Base-by-base conservation (phyloP, 2,888 invertebrate genomes). In the Plagiodera versicolora region DNA sequence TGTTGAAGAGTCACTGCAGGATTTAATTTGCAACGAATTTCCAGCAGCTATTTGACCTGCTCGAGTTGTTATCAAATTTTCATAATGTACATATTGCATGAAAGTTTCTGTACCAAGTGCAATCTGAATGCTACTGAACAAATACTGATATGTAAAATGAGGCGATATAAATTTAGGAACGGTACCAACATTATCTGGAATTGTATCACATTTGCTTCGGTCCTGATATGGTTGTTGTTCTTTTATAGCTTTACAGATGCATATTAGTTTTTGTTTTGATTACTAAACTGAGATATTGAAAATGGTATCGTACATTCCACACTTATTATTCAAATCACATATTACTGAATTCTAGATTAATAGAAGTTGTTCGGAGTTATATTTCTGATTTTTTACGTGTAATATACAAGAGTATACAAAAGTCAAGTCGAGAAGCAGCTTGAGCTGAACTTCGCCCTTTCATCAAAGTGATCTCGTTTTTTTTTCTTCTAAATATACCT, bases 121-220 rank as follows among this genome's bases (percentile, higher is more conserved):
- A 39, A 39, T 14, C 4, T 39, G 39, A 39, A 4, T 39, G 39
- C 39, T 10, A 14, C 14, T 39, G 39, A 39, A 39, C 39, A 39
- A 39, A 39, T 39, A 39, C 39, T 39, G 39, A 39, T 39, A 39
- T 39, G 39, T 39, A 39, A n/a, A 39, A 39, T 39, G 39, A 39
- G 39, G 11, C 11, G 14, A 10, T 39, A 39, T 39, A 14, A 39
- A 39, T 39, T 39, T 11, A 39, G 39, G 39, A 39, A 6, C n/a
- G 14, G 14, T 11, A 14, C 14, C 39, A 14, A 14, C 4, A 39
- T 39, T 39, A 39, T 39, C 14, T 14, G 14, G 6, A 14, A 39
- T 39, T 39, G 4, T n/a, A 39, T 39, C 10, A 32, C 32, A 32
- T 32, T 32, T 11, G 32, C 32, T 32, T 32, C 11, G 32, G 8